phyloP scores from a whole-genome alignment of 2,888 invertebrate genomes.

The Lordiphosa fenestrarum region DNA sequence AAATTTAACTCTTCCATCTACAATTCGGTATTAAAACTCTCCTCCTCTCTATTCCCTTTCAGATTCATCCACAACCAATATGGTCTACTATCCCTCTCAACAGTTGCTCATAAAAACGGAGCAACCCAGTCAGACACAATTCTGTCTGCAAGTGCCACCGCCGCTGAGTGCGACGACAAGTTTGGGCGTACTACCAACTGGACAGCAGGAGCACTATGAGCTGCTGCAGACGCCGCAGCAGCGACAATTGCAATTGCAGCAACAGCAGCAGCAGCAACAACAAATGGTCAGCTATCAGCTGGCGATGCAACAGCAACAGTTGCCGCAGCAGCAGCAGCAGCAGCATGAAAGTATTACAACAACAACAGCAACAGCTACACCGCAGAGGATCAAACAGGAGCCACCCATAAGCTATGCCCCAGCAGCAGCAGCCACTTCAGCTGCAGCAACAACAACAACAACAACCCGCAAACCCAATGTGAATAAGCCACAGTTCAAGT shows the following conservation, averaged over 20 bases:
- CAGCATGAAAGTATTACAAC: conserved; percentile 28
- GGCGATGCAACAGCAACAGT: conserved; percentile 47
- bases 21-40: neutral
- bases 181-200: conserved; percentile 31
- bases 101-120: conserved; percentile 80
- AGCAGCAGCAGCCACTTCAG: conserved; percentile 9
- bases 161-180: conserved; percentile 31
- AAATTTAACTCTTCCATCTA: too few relatives aligned
- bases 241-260: conserved; percentile 63
- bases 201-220: conserved; percentile 58
- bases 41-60: neutral
- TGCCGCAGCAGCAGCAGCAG: conserved; percentile 2
- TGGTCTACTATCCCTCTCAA: conserved; percentile 80
- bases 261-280: conserved; percentile 49
- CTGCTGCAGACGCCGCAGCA: conserved; percentile 61
- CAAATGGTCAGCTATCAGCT: conserved; percentile 46
- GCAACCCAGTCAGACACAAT: conserved; percentile 75
- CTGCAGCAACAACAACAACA: conserved; percentile 17
- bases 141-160: conserved; percentile 68
- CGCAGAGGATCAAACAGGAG: conserved; percentile 18
- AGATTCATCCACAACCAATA: conserved; percentile 76
- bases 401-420: conserved; percentile 3
- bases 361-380: conserved; percentile 35
- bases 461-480: conserved; percentile 52
- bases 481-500: conserved; percentile 83